Evolutionary conservation across 2,113 vertebrate species (phyloP).

Genomic region (Chiloscyllium plagiosum): DNA sequence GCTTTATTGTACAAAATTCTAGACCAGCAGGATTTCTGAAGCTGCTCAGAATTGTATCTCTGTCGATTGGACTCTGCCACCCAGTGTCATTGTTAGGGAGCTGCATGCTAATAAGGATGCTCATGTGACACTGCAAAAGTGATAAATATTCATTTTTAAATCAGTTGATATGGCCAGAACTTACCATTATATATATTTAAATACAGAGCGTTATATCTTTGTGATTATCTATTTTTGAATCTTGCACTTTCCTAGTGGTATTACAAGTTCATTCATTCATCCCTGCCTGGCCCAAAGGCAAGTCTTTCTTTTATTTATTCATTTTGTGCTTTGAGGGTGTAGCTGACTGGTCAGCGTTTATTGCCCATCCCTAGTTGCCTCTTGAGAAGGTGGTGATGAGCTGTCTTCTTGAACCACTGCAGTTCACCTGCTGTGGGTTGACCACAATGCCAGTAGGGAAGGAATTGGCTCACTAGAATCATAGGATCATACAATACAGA

Average conservation of each 20-base stretch:
- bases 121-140: neutral
- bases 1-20: neutral
- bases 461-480: too few species aligned
- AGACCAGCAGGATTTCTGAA: neutral
- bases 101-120: neutral
- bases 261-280: neutral
- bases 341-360: too few species aligned
- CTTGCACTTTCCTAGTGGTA: neutral
- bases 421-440: too few species aligned
- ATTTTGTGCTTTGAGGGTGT: too few species aligned
- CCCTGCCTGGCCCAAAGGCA: too few species aligned
- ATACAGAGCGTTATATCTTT: too few species aligned
- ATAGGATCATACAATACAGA: too few species aligned
- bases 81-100: neutral
- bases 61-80: neutral
- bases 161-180: neutral
- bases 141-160: neutral
- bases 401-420: too few species aligned
- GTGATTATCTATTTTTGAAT: neutral
- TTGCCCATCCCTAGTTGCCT: too few species aligned
- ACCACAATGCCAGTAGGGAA: too few species aligned
- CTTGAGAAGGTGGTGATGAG: too few species aligned
- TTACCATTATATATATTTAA: neutral
- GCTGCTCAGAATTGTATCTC: neutral
- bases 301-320: too few species aligned